Conservation (phyloP, 2,113 vertebrate species). For the Oryzias celebensis region DNA sequence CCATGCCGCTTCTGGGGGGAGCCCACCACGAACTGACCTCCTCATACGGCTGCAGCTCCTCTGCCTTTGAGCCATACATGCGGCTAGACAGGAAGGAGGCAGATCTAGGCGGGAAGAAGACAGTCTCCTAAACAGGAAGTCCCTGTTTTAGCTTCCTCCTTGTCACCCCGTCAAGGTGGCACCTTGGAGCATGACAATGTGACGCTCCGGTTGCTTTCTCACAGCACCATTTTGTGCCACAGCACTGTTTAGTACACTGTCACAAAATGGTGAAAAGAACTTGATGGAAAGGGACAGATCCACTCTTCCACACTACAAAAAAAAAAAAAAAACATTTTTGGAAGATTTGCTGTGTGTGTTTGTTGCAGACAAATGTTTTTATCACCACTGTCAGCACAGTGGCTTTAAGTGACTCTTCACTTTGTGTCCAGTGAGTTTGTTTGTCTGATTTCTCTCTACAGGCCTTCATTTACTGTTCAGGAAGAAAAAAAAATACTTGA, state of each 20-base stretch:
- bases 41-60: slow-evolving; percentile 81
- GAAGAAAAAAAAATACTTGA: slow-evolving; percentile 59
- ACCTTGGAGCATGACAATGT: slow-evolving; percentile 10
- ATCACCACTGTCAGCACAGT: slow-evolving; percentile 56
- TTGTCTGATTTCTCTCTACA: slow-evolving; percentile 52
- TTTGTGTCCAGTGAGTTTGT: slow-evolving; percentile 64
- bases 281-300: slow-evolving; percentile 21
- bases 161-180: slow-evolving; percentile 14
- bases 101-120: slow-evolving; percentile 80
- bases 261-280: slow-evolving; percentile 50
- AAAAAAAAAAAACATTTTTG: slow-evolving; percentile 41
- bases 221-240: slow-evolving; percentile 49
- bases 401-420: slow-evolving; percentile 63
- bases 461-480: slow-evolving; percentile 64
- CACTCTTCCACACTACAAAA: slow-evolving; percentile 25
- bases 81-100: slow-evolving; percentile 82
- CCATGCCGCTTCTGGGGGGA: slow-evolving; percentile 78
- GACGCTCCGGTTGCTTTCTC: slow-evolving; percentile 4
- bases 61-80: slow-evolving; percentile 91
- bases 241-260: slow-evolving; percentile 25
- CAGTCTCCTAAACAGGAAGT: slow-evolving; percentile 72
- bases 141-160: slow-evolving; percentile 11
- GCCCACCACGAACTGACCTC: slow-evolving; percentile 81
- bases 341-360: slow-evolving; percentile 33
- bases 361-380: slow-evolving; percentile 54